phyloP scores from a whole-genome alignment of 2,797 vertebrate genomes.

The Spinibarbus caldwelli region DNA sequence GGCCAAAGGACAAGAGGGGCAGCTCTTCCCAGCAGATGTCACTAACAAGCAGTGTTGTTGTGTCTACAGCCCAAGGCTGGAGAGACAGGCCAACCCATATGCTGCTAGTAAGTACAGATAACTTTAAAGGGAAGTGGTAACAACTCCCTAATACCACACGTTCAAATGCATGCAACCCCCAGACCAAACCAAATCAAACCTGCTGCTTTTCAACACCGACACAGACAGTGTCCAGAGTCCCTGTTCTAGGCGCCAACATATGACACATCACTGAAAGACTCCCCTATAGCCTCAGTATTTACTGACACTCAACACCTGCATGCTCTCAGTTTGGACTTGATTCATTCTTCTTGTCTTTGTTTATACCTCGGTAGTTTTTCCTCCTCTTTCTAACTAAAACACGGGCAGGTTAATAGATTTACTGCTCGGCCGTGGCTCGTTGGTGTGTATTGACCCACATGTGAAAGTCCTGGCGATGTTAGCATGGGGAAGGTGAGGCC shows the following conservation, averaged over 20 bases:
- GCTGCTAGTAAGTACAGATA: conserved; percentile 34
- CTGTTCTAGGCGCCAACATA: background rate
- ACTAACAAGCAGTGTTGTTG: conserved; percentile 66
- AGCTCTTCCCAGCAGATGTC: conserved; percentile 70
- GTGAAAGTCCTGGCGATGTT: conserved; percentile 58
- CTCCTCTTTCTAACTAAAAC: conserved; percentile 25
- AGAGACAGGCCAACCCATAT: conserved; percentile 32
- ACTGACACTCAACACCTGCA: conserved; percentile 26
- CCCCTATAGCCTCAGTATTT: background rate
- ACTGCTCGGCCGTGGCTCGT: conserved; percentile 24
- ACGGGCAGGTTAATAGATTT: conserved; percentile 39
- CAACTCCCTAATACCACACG: background rate
- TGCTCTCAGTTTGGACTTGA: background rate
- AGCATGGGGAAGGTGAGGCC: conserved; percentile 56
- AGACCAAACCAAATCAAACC: conserved; percentile 29
- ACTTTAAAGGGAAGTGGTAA: conserved; percentile 26
- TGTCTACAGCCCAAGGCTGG: conserved; percentile 35
- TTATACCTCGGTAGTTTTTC: conserved; percentile 7
- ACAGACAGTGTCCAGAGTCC: conserved; percentile 17
- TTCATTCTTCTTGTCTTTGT: conserved; percentile 11
- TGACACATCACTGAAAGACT: conserved; percentile 18
- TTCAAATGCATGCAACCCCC: conserved; percentile 19
- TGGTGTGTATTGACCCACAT: conserved; percentile 61
- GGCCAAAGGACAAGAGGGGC: conserved; percentile 49
- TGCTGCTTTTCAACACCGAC: conserved; percentile 31